phyloP scores from a whole-genome alignment of 2,888 invertebrate species.

The Asteroscopus sphinx region DNA sequence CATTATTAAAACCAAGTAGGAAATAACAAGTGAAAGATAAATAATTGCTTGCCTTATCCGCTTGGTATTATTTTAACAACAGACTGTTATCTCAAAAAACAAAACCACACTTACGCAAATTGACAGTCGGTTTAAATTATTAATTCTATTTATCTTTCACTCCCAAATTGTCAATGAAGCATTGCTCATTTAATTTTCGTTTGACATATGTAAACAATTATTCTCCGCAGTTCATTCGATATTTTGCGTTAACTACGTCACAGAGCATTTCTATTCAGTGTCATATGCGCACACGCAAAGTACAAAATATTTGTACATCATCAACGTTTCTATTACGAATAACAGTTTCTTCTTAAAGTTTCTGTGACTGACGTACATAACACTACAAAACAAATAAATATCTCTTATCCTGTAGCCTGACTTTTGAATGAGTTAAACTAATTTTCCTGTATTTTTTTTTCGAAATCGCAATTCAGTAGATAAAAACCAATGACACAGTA shows the following conservation, averaged over 20 bases:
- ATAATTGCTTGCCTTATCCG: no score
- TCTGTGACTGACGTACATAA: conserved; percentile 64
- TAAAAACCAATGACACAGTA: conserved; percentile 9
- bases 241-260: conserved; percentile 31
- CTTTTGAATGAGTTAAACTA: conserved; percentile 18
- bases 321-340: conserved; percentile 25
- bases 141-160: neutral
- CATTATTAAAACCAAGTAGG: no score
- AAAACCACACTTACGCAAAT: no score
- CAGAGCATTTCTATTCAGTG: conserved; percentile 44
- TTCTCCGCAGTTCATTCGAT: conserved; percentile 21
- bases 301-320: conserved; percentile 49
- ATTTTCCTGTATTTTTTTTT: conserved; percentile 53
- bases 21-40: no score
- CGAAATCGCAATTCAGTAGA: conserved; percentile 12
- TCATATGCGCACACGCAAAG: conserved; percentile 48
- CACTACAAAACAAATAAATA: conserved; percentile 60
- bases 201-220: conserved; percentile 27
- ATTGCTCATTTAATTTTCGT: conserved; percentile 15
- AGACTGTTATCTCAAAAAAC: no score
- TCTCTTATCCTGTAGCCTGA: conserved; percentile 19
- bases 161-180: conserved; percentile 13
- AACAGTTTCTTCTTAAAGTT: conserved; percentile 29
- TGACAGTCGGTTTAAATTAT: no score
- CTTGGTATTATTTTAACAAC: no score